These are phyloP conservation scores for Tetranychus piercei DNA, from an alignment of 2,888 invertebrate species.

Conservation along the genomic window DNA sequence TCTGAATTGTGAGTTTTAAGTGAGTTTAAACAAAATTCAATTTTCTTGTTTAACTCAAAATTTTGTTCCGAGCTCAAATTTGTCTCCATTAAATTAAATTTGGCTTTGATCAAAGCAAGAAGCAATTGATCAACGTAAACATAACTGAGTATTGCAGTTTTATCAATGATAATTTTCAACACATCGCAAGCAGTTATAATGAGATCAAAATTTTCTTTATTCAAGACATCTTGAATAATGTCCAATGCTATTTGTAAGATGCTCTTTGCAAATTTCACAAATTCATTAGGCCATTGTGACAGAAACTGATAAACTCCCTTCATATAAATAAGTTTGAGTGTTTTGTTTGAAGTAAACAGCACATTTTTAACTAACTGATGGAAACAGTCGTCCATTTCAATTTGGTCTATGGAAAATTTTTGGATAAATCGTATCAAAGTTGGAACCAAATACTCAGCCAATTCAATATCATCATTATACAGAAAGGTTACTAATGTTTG, in stretches of 20 bases:
- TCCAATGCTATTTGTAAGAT: not conserved
- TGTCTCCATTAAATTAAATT: not conserved
- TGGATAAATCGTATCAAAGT: not conserved
- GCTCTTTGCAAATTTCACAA: not conserved
- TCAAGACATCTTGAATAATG: not conserved
- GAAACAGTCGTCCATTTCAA: not conserved
- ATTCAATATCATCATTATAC: not conserved
- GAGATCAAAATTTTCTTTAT: not conserved
- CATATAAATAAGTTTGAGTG: not conserved
- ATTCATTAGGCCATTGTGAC: not conserved
- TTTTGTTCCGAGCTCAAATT: not conserved
- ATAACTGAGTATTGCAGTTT: not conserved
- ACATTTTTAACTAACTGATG: not conserved
- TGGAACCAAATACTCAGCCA: not conserved
- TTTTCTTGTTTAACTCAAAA: not conserved
- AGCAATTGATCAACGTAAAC: not conserved
- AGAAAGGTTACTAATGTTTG: not conserved
- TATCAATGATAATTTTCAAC: not conserved
- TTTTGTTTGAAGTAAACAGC: not conserved
- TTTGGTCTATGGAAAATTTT: not conserved
- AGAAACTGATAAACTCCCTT: not conserved
- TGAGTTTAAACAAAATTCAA: not conserved
- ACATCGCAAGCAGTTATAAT: not conserved
- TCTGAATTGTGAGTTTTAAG: not conserved
- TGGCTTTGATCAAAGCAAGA: not conserved